These are phyloP conservation scores for Holacanthus passer DNA, from an alignment of 2,113 vertebrate genomes.

Conservation along the genomic window DNA sequence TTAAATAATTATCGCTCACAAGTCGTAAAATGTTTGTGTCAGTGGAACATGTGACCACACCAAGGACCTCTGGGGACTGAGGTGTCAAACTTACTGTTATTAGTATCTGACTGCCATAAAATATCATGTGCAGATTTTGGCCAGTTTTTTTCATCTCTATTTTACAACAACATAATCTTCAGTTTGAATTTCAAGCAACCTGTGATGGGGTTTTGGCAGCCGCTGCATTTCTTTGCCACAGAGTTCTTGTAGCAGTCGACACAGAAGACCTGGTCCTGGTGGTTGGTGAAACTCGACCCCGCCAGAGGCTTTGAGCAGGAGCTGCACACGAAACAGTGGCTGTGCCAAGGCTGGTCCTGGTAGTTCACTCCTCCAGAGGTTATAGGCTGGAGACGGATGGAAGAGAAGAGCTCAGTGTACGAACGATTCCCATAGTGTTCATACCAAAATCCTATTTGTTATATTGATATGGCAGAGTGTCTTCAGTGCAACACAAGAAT, in stretches of 20 bases:
- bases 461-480: not conserved
- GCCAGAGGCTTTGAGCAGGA: slow-evolving; percentile 92
- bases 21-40: no score
- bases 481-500: not conserved
- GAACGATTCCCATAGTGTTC: not conserved
- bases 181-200: slow-evolving; percentile 70
- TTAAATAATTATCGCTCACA: no score
- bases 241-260: slow-evolving; percentile 96
- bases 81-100: no score
- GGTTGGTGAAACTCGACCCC: slow-evolving; percentile 93
- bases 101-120: no score
- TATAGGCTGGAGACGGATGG: slow-evolving; percentile 86
- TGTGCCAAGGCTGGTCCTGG: slow-evolving; percentile 96
- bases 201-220: slow-evolving; percentile 97
- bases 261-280: slow-evolving; percentile 93
- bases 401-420: not conserved
- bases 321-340: slow-evolving; percentile 94
- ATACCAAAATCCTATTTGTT: not conserved
- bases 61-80: no score
- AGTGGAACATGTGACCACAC: no score
- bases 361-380: slow-evolving; percentile 96
- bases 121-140: not conserved
- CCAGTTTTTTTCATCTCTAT: not conserved
- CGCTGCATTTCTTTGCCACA: slow-evolving; percentile 95
- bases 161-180: not conserved